phyloP scores from a whole-genome alignment of 2,888 invertebrate genomes.

The Bhutanitis thaidina region DNA sequence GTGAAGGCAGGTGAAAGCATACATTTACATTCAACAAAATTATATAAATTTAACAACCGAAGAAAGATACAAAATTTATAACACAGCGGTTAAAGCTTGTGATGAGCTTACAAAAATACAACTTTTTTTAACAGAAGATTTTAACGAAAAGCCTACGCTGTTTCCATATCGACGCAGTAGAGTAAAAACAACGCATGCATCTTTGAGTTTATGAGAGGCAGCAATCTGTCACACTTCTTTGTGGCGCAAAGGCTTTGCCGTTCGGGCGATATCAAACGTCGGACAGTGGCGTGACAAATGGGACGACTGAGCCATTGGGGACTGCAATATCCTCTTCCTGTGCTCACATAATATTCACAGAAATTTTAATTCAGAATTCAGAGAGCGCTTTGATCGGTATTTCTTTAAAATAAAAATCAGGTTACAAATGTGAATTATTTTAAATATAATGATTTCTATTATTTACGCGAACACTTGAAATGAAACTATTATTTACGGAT shows the following conservation, averaged over 20 bases:
- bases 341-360: conserved; percentile 26
- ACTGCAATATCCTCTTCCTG: conserved; percentile 62
- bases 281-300: conserved; percentile 52
- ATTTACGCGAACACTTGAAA: no score
- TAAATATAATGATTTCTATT: no score
- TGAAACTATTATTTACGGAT: no score
- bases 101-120: no score
- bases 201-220: conserved; percentile 22
- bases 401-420: not conserved
- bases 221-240: conserved; percentile 25
- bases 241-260: conserved; percentile 30
- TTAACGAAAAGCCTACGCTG: no score
- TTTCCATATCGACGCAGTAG: conserved; percentile 14
- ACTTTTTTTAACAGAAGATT: no score
- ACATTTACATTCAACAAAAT: no score
- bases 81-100: no score
- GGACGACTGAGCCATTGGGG: conserved; percentile 56
- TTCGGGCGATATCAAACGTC: conserved; percentile 36
- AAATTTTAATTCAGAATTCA: conserved; percentile 18
- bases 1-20: no score
- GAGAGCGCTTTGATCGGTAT: conserved; percentile 17
- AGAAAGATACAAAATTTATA: no score
- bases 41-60: no score
- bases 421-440: no score
- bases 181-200: conserved; percentile 15